Percentiles rank a stretch among this genome's conserved stretches.
These are phyloP conservation scores for Gila robusta DNA, from an alignment of 2,797 vertebrate genomes.

Conservation along the genomic window DNA sequence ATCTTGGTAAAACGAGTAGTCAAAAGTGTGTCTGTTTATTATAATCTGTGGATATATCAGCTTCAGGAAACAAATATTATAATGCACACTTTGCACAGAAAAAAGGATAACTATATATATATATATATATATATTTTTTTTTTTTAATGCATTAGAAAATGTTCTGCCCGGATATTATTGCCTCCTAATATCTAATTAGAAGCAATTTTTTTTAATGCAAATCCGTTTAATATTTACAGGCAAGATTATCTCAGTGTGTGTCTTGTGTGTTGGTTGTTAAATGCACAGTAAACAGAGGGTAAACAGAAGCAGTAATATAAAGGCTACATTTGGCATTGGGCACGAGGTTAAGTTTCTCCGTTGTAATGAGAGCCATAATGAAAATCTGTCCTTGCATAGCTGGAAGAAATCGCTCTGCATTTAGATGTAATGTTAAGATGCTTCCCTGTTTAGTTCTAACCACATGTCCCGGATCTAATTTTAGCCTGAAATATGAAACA, in stretches of 20 bases:
- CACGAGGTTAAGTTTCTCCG: slow-evolving; percentile 74
- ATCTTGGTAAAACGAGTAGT: neutral
- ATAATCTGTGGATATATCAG: neutral
- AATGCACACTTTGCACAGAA: neutral
- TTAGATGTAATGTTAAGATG: slow-evolving; percentile 67
- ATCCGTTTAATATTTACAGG: neutral
- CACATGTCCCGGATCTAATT: slow-evolving; percentile 41
- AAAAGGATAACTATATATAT: neutral
- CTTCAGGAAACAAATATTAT: neutral
- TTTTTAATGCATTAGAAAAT: neutral
- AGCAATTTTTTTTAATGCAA: neutral
- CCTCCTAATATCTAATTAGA: neutral
- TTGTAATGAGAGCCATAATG: slow-evolving; percentile 74
- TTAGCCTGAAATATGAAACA: slow-evolving; percentile 59
- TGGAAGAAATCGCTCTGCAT: slow-evolving; percentile 65
- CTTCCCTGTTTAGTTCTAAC: slow-evolving; percentile 58
- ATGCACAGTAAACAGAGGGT: slow-evolving; percentile 35
- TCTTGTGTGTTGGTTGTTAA: neutral
- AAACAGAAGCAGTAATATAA: slow-evolving; percentile 28
- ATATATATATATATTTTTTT: neutral
- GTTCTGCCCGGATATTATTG: neutral
- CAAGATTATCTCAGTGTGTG: no score
- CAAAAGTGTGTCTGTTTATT: neutral
- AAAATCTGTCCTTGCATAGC: slow-evolving; percentile 74
- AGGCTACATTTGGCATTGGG: slow-evolving; percentile 53